These are phyloP conservation scores for Villa cingulata DNA, from an alignment of 2,888 invertebrate species.

Conservation along the genomic window DNA sequence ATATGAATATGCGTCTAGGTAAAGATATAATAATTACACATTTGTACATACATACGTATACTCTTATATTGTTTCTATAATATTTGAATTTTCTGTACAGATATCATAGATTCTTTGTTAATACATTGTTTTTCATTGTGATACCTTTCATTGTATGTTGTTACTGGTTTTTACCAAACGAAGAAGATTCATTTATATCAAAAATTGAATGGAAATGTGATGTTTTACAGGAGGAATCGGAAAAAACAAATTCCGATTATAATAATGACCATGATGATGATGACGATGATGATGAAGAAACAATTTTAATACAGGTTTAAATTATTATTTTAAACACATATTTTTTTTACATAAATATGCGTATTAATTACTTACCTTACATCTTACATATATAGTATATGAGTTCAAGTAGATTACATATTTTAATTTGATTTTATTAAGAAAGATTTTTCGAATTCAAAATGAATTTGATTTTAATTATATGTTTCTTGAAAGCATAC, in stretches of 20 bases:
- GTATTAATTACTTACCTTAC: too few species aligned
- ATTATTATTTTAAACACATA: background rate
- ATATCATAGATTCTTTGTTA: conserved; percentile 21
- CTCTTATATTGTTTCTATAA: background rate
- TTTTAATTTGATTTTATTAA: too few species aligned
- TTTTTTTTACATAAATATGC: too few species aligned
- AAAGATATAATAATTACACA: background rate
- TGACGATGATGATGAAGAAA: conserved; percentile 15
- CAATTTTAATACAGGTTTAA: conserved; percentile 14
- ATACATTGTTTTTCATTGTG: conserved; percentile 21
- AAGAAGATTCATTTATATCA: conserved; percentile 19
- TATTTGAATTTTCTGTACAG: conserved; percentile 5
- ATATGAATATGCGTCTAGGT: conserved; percentile 20
- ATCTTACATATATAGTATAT: too few species aligned
- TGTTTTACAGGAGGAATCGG: conserved; percentile 10
- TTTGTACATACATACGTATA: background rate
- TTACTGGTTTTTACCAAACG: conserved; percentile 21
- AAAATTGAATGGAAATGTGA: conserved; percentile 21
- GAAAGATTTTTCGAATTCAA: too few species aligned
- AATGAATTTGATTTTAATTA: too few species aligned
- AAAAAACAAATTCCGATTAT: background rate
- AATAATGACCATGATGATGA: background rate
- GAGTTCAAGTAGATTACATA: too few species aligned
- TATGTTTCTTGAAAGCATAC: too few species aligned
- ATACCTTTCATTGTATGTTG: conserved; percentile 22